phyloP scores from a whole-genome alignment of 2,797 vertebrate genomes.

The Podarcis lilfordi region DNA sequence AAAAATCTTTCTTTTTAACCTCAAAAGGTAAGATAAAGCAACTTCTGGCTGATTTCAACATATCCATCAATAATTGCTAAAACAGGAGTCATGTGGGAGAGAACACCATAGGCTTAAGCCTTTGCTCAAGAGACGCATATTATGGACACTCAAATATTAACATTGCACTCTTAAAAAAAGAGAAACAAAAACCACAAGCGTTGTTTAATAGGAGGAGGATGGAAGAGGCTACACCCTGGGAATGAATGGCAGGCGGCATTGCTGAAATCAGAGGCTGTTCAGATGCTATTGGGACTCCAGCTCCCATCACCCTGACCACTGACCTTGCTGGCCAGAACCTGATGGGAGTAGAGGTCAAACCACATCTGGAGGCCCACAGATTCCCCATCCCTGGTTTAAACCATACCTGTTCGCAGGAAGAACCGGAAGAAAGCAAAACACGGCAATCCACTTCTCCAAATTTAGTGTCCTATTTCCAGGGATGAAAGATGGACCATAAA shows the following conservation, averaged over 20 bases:
- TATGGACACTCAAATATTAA: not conserved
- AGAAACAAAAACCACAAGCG: not conserved
- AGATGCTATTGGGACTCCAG: no score
- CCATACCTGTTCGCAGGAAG: no score
- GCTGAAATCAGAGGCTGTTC: no score
- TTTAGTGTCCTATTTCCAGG: not conserved
- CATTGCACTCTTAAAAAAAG: not conserved
- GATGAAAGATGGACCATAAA: no score
- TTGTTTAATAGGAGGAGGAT: not conserved
- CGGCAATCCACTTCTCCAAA: not conserved
- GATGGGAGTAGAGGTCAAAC: no score
- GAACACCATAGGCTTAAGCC: not conserved
- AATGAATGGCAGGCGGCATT: not conserved
- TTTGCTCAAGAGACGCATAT: not conserved
- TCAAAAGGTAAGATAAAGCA: not conserved
- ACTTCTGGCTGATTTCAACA: not conserved
- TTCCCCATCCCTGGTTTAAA: no score
- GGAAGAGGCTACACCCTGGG: not conserved
- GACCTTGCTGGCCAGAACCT: no score
- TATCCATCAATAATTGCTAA: not conserved
- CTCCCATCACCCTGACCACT: no score
- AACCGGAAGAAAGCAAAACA: no score
- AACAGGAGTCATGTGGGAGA: not conserved
- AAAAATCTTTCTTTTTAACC: no score
- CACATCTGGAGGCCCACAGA: no score